Evolutionary conservation across 2,797 vertebrate genomes (phyloP).

Genomic region (Macropus fuliginosus): DNA sequence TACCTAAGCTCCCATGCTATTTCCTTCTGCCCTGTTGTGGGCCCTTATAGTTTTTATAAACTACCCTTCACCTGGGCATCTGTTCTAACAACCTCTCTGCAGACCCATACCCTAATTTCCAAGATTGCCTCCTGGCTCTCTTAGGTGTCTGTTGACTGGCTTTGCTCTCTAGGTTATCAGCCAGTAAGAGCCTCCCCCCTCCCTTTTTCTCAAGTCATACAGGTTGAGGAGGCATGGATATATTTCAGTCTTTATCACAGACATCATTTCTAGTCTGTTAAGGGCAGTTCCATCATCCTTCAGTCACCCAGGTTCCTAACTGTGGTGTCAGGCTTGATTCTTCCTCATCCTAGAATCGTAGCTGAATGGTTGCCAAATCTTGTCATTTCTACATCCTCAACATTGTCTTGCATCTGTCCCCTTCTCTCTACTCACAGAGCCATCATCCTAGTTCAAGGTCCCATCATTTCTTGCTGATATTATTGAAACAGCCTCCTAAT

Average conservation of each 20-base stretch:
- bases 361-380: not conserved
- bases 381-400: not conserved
- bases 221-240: not conserved
- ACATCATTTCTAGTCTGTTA: not conserved
- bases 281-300: not conserved
- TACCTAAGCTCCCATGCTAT: not conserved
- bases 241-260: not conserved
- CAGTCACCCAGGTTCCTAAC: not conserved
- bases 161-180: not conserved
- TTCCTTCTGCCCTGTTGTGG: not conserved
- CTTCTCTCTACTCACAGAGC: not conserved
- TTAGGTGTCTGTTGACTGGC: not conserved
- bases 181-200: not conserved
- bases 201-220: not conserved
- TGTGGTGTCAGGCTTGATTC: not conserved
- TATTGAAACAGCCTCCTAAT: not conserved
- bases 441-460: not conserved
- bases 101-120: not conserved
- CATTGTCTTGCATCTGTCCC: not conserved
- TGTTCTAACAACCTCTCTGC: not conserved
- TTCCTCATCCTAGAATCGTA: not conserved
- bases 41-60: not conserved
- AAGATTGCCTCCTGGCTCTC: not conserved
- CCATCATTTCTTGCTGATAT: not conserved
- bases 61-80: not conserved